phyloP scores from a whole-genome alignment of 2,113 vertebrate species.

The Gobio gobio region DNA sequence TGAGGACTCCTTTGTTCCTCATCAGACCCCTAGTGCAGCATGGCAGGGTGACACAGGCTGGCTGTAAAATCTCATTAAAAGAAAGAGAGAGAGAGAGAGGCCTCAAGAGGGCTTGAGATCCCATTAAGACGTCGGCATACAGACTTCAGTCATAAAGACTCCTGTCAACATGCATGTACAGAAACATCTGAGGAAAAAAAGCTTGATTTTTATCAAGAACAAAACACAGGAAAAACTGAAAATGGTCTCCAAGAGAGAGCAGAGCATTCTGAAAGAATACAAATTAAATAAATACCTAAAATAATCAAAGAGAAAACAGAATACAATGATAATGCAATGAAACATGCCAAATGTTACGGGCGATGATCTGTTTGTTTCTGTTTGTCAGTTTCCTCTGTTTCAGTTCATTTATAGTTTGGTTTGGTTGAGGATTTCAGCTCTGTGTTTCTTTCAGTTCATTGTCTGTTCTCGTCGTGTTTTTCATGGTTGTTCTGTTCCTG shows the following conservation, averaged over 20 bases:
- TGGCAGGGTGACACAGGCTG: slow-evolving; percentile 63
- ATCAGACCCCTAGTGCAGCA: slow-evolving; percentile 70
- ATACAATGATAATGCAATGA: too few relatives aligned
- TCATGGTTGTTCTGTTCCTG: too few relatives aligned
- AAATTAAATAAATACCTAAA: not conserved
- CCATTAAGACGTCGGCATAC: slow-evolving; percentile 53
- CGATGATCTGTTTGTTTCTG: too few relatives aligned
- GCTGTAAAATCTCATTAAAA: slow-evolving; percentile 63
- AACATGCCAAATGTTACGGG: too few relatives aligned
- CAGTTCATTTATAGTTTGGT: too few relatives aligned
- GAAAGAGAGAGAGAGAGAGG: slow-evolving; percentile 42
- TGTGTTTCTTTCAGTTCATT: too few relatives aligned
- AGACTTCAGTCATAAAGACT: slow-evolving; percentile 48
- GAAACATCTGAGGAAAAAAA: slow-evolving; percentile 21
- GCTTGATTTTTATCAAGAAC: not conserved
- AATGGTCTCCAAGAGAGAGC: not conserved
- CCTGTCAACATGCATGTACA: slow-evolving; percentile 12
- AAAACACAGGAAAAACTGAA: not conserved
- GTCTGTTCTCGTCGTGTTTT: too few relatives aligned
- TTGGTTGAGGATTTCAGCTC: too few relatives aligned
- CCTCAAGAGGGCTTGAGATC: slow-evolving; percentile 54
- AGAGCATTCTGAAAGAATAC: not conserved
- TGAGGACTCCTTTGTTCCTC: slow-evolving; percentile 75
- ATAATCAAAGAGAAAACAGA: too few relatives aligned
- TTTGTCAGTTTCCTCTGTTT: too few relatives aligned